Evolutionary conservation across 2,888 invertebrate species (phyloP).

Genomic region (Ypsolopha scabrella): DNA sequence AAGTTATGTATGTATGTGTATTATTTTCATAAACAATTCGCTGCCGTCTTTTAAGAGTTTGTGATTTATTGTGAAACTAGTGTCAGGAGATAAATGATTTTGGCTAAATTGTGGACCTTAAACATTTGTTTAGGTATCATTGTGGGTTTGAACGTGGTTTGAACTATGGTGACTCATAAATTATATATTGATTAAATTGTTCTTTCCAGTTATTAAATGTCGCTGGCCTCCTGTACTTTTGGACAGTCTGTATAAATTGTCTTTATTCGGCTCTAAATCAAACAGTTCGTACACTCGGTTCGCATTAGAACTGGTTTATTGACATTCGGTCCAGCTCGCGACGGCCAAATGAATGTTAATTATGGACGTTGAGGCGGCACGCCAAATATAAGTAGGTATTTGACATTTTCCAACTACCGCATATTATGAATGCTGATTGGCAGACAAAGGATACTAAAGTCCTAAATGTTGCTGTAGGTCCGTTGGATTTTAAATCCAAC

Average conservation of each 20-base stretch:
- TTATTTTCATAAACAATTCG: too few species aligned
- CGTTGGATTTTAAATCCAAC: too few species aligned
- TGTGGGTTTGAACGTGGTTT: too few species aligned
- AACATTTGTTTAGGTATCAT: too few species aligned
- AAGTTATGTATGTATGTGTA: too few species aligned
- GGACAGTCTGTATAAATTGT: constrained; percentile 28
- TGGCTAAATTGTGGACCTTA: neutral
- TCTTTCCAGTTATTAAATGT: neutral
- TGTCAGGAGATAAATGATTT: neutral
- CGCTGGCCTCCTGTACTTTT: constrained; percentile 12
- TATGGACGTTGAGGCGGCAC: constrained; percentile 6
- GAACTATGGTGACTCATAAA: too few species aligned
- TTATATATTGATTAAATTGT: neutral
- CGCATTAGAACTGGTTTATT: constrained; percentile 35
- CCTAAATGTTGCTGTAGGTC: too few species aligned
- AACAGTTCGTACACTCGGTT: constrained; percentile 18
- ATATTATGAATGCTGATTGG: too few species aligned
- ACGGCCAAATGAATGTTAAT: constrained; percentile 41
- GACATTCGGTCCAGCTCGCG: constrained; percentile 31
- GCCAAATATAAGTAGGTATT: neutral
- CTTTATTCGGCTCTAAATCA: constrained; percentile 30
- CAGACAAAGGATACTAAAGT: too few species aligned
- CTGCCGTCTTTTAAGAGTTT: too few species aligned
- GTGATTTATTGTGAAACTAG: too few species aligned
- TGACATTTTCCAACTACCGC: neutral